Conservation (phyloP, 2,797 vertebrate species). For the Tangara arthus region DNA sequence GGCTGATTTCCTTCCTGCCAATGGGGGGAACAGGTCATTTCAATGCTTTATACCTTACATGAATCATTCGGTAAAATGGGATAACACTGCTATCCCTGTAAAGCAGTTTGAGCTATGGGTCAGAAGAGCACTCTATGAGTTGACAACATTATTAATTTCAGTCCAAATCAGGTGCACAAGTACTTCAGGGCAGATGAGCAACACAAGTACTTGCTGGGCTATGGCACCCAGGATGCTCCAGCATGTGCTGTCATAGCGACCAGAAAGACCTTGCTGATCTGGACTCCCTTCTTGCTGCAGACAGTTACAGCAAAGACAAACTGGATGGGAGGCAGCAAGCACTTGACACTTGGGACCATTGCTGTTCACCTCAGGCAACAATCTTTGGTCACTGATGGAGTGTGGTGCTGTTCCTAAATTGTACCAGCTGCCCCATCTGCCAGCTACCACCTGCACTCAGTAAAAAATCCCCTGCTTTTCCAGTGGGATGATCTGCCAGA, state of each 20-base stretch:
- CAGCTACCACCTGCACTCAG: background rate
- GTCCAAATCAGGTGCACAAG: background rate
- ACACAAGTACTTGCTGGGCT: background rate
- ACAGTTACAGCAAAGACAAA: background rate
- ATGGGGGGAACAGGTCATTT: background rate
- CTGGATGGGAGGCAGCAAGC: background rate
- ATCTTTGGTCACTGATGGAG: background rate
- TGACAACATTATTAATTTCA: background rate
- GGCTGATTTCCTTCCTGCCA: background rate
- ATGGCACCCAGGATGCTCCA: background rate
- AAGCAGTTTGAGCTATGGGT: background rate
- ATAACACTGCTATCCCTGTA: background rate
- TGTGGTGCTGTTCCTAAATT: accelerated
- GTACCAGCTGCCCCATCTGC: background rate
- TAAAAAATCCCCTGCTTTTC: background rate
- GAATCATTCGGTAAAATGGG: background rate
- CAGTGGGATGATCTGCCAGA: background rate
- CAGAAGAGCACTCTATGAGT: background rate
- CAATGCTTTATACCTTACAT: background rate
- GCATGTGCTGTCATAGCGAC: background rate
- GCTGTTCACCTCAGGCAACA: background rate
- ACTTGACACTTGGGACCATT: background rate
- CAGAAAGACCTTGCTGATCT: background rate
- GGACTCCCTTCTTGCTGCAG: background rate
- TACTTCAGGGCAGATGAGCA: background rate